Percentiles rank a stretch among this genome's conserved stretches.
phyloP scores from a whole-genome alignment of 2,888 invertebrate species.

The Alviniconcha strummeri region DNA sequence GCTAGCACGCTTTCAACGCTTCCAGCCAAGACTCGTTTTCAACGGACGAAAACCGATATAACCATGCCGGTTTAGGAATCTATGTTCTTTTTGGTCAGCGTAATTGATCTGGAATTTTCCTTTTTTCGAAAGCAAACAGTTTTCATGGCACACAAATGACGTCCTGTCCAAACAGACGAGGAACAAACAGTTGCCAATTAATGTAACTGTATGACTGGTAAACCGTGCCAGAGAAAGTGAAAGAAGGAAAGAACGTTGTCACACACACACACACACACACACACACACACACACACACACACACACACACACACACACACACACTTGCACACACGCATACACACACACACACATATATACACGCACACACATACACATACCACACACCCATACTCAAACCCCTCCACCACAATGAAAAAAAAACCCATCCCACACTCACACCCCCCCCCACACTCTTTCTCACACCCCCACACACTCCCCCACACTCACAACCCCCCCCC shows the following conservation, averaged over 20 bases:
- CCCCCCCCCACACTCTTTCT: background rate
- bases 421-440: background rate
- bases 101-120: no score
- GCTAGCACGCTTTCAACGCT: no score
- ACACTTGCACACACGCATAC: background rate
- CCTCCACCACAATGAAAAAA: background rate
- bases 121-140: no score
- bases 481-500: conserved; percentile 1
- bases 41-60: no score
- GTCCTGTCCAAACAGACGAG: no score
- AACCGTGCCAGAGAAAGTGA: no score
- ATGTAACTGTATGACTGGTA: no score
- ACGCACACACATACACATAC: background rate
- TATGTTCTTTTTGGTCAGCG: no score
- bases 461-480: background rate
- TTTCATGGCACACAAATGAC: no score
- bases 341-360: conserved; percentile 4
- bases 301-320: conserved; percentile 6
- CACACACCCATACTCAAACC: background rate
- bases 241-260: background rate
- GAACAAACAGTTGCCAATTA: no score
- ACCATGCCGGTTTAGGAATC: no score
- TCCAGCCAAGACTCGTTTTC: no score
- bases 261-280: background rate
- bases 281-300: background rate